Base-by-base conservation (phyloP, 1,140 invertebrate genomes). In the Drosophila dunni region DNA sequence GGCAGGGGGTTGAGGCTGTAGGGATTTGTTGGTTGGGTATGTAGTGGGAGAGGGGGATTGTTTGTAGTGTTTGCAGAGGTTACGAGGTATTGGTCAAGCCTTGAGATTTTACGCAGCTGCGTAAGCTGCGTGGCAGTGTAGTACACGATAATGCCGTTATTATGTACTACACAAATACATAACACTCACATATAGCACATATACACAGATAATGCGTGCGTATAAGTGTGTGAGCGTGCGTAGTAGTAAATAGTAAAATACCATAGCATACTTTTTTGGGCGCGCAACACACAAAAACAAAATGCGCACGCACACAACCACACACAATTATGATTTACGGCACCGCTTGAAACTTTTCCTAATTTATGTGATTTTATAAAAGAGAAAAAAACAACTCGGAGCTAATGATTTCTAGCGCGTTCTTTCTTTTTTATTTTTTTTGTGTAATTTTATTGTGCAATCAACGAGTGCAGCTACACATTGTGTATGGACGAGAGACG, bases 171-270 rank as follows among this genome's bases (percentile, higher is more conserved):
- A 56, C 36, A 34, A 33, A 40, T 24, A 60, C 20, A 17, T 24
- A 24, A 17, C 33, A n/a, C n/a, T 4, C 24, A 9, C 2, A n/a
- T 40, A 44, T 29, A 29, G 2, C 58, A 54, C 29, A 45, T 33
- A 69, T 46, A 40, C 15, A 36, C 20, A 61, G 38, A 42, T n/a
- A 51, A 45, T 36, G 33, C 33, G 38, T 50, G 50, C 62, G 62
- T 78, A 38, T 51, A 51, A 67, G 63, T 70, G 78, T 60, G 75
- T 46, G 78, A 78, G 82, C 68, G 82, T 86, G 82, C 78, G 82
- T 85, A 86, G 79, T 86, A 86, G 82, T 86, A 82, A 86, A 85
- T 86, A 85, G 81, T 85, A 85, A 81, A 86, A 79, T 66, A 54
- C 71, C 75, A 86, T 75, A 81, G 81, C 82, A 85, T 76, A 86